Evolutionary conservation across 2,888 invertebrate genomes (phyloP), one percentile per base, ranked within the genome.

Genomic region (Pyrrhosoma nymphula): DNA sequence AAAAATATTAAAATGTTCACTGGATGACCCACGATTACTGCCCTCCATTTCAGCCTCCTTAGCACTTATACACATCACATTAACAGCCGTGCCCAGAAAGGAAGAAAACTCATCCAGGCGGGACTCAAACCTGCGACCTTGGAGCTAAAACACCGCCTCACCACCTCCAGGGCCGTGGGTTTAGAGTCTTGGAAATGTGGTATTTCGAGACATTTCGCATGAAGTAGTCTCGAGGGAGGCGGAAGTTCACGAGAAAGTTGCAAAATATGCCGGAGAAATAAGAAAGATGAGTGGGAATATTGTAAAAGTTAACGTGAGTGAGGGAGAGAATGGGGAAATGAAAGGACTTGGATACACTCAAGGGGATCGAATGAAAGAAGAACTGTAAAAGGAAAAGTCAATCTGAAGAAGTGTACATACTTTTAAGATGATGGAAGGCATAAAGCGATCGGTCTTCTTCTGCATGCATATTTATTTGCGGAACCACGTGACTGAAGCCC

Each of bases 361-460:
- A 35, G 82, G 26, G 82, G 8, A 23, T 82, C 35, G 30, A 35
- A 35, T 14, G 10, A 30, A 16, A 35, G 35, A 4, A n/a, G 82
- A 18, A n/a, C 35, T 3, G 82, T 82, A 91, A 63, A 91, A 60
- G 60, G 60, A 60, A 60, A 60, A 91, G 35, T n/a, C 91, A 91
- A 91, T 91, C 63, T 69, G n/a, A 91, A 69, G 23, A 91, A 60
- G 91, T 91, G 39, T 39, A 47, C 47, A 47, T 47, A 39, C 63
- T 56, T n/a, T 89, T 55, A 56, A 26, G 18, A 89, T 56, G 89
- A 89, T 89, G 89, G 56, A 56, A 82, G 82, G 16, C 82, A 30
- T 35, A 82, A 35, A 82, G 35, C 18, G 82, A 82, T 82, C 82
- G 82, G 30, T 82, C 82, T 30, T 35, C 82, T 30, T 35, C 82